Evolutionary conservation across 2,888 invertebrate genomes (phyloP).

Genomic region (Myopa tessellatipennis): DNA sequence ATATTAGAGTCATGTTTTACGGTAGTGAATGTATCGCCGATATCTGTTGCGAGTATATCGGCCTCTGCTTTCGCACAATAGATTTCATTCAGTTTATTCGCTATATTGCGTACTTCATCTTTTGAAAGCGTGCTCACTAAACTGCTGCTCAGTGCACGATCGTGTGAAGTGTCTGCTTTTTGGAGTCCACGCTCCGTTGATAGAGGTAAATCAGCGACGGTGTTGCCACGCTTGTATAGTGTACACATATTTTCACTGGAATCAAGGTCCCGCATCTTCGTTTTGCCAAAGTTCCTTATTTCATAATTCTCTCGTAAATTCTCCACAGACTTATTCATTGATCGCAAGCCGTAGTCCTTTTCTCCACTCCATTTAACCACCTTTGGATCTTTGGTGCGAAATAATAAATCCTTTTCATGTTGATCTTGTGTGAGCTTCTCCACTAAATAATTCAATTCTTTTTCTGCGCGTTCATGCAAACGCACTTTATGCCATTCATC

Average conservation of each 20-base stretch:
- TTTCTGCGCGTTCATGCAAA: conserved; percentile 82
- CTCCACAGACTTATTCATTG: conserved; percentile 88
- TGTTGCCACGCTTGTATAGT: conserved; percentile 85
- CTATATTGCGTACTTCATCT: conserved; percentile 84
- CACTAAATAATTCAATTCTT: conserved; percentile 82
- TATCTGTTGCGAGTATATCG: conserved; percentile 60
- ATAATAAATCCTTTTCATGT: conserved; percentile 85
- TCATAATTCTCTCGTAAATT: conserved; percentile 84
- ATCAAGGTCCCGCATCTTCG: conserved; percentile 58
- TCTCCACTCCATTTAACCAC: conserved; percentile 82
- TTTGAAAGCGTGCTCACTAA: conserved; percentile 86
- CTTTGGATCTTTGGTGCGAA: conserved; percentile 79
- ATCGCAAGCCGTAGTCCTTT: conserved; percentile 79
- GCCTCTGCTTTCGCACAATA: conserved; percentile 69
- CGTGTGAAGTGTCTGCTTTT: conserved; percentile 62
- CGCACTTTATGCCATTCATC: conserved; percentile 88
- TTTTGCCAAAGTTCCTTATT: conserved; percentile 69
- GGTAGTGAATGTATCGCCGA: conserved; percentile 70
- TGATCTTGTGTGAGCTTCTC: conserved; percentile 82
- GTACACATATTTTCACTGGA: conserved; percentile 70
- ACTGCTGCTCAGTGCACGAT: conserved; percentile 78
- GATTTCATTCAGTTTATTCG: conserved; percentile 83
- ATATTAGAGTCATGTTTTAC: conserved; percentile 70
- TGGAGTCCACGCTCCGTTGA: conserved; percentile 70
- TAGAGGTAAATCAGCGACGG: conserved; percentile 83